Percentiles rank a stretch among this genome's conserved stretches.
Evolutionary conservation across 2,797 vertebrate species (phyloP).

Genomic region (Scyliorhinus canicula): DNA sequence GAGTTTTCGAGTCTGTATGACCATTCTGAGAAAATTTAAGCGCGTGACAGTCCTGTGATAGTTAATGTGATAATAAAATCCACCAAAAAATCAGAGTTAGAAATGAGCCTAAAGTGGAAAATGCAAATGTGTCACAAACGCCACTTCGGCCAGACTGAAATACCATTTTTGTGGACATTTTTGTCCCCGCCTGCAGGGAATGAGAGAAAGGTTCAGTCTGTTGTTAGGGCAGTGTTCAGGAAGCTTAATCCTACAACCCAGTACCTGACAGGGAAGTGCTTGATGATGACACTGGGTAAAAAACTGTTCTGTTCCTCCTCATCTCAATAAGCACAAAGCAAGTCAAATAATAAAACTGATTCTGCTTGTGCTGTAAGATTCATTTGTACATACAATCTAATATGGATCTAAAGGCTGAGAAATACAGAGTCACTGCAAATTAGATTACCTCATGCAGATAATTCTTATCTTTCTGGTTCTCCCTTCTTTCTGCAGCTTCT

Average conservation of each 20-base stretch:
- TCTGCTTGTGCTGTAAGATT: not conserved
- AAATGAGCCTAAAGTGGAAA: not conserved
- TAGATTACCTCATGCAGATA: constrained; percentile 38
- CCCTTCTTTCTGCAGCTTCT: not conserved
- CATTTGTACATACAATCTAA: constrained; percentile 23
- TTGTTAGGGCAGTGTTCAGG: not conserved
- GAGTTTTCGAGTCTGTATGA: too few relatives aligned
- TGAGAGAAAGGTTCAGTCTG: not conserved
- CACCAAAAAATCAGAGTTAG: not conserved
- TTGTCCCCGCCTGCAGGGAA: not conserved
- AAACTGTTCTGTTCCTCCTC: not conserved
- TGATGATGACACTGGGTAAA: constrained; percentile 4
- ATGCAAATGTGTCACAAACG: not conserved
- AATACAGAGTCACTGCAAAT: constrained; percentile 35
- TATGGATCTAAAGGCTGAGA: constrained; percentile 26
- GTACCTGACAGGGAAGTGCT: not conserved
- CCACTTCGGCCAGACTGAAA: not conserved
- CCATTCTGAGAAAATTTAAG: not conserved
- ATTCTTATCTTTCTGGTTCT: constrained; percentile 37
- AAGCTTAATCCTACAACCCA: not conserved
- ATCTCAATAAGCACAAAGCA: constrained; percentile 25
- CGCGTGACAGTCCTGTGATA: not conserved
- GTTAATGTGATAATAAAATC: not conserved
- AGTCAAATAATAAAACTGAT: constrained; percentile 15
- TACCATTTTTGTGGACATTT: not conserved